Evolutionary conservation across 2,797 vertebrate genomes (phyloP).

Genomic region (Danio kyathit): DNA sequence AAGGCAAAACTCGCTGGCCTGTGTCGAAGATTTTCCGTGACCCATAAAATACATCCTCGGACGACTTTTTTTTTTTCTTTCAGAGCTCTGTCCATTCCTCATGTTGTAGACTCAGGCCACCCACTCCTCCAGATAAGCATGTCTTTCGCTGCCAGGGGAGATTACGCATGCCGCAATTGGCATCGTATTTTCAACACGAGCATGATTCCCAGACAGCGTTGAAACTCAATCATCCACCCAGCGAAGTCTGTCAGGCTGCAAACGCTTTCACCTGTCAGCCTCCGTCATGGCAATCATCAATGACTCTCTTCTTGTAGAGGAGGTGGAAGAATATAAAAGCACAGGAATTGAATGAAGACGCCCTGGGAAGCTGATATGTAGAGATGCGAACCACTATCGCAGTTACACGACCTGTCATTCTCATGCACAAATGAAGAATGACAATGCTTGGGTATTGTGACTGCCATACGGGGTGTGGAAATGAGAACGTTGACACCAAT

Average conservation of each 20-base stretch:
- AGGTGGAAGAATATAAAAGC: slow-evolving; percentile 3
- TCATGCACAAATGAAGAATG: not conserved
- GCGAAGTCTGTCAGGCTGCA: slow-evolving; percentile 12
- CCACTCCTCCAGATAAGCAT: not conserved
- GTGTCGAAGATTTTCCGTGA: slow-evolving; percentile 1
- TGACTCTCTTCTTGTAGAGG: not conserved
- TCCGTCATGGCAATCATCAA: slow-evolving; percentile 12
- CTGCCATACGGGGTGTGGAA: not conserved
- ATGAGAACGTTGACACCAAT: slow-evolving; percentile 10
- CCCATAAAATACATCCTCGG: slow-evolving; percentile 9
- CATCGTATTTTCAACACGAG: slow-evolving; percentile 13
- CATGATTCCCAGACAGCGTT: slow-evolving; percentile 12
- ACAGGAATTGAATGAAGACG: slow-evolving; percentile 1
- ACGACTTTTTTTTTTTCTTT: slow-evolving; percentile 1
- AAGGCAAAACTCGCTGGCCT: not conserved
- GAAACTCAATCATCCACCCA: slow-evolving; percentile 26
- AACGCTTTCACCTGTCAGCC: slow-evolving; percentile 17
- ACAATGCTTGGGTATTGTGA: not conserved
- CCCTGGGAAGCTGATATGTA: not conserved
- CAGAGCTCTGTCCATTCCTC: slow-evolving; percentile 24
- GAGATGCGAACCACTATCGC: not conserved
- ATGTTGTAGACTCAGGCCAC: not conserved
- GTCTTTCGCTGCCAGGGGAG: slow-evolving; percentile 2
- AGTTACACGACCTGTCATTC: slow-evolving; percentile 4
- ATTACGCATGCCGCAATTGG: slow-evolving; percentile 18